Percentiles rank a stretch among this genome's conserved stretches.
phyloP scores from a whole-genome alignment of 2,888 invertebrate genomes.

The Brachypterus glaber region DNA sequence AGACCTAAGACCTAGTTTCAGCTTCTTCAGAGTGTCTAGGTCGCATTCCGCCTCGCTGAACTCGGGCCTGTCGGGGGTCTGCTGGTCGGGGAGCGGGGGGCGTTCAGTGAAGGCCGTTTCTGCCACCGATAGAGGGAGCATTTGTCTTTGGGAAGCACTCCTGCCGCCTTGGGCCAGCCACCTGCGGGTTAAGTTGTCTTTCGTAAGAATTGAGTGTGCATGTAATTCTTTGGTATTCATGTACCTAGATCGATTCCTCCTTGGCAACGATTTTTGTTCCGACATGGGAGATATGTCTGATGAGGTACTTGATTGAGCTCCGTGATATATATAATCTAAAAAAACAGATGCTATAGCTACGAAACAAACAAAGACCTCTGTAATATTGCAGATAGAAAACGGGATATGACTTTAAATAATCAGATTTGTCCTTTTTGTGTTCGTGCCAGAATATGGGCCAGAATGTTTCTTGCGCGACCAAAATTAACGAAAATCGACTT shows the following conservation, averaged over 20 bases:
- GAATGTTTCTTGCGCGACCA: too few species aligned
- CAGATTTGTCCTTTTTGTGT: background rate
- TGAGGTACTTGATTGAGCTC: slow-evolving; percentile 65
- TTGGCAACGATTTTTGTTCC: slow-evolving; percentile 65
- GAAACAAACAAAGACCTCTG: slow-evolving; percentile 8
- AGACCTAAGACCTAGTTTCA: slow-evolving; percentile 59
- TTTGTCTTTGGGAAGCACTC: slow-evolving; percentile 44
- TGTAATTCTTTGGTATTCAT: slow-evolving; percentile 24
- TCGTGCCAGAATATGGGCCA: too few species aligned
- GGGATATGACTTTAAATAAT: too few species aligned
- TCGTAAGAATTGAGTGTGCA: slow-evolving; percentile 21
- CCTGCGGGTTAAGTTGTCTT: slow-evolving; percentile 33
- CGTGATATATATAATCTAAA: slow-evolving; percentile 65
- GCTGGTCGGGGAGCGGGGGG: slow-evolving; percentile 33
- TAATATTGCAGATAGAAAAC: too few species aligned
- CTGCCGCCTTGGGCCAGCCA: slow-evolving; percentile 42
- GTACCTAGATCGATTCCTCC: slow-evolving; percentile 60
- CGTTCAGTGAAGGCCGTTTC: slow-evolving; percentile 46
- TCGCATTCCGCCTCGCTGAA: slow-evolving; percentile 63
- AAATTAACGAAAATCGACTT: too few species aligned
- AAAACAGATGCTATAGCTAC: slow-evolving; percentile 21
- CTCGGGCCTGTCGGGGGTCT: slow-evolving; percentile 48
- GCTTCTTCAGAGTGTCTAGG: slow-evolving; percentile 63
- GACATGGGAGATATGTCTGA: slow-evolving; percentile 71
- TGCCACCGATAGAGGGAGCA: slow-evolving; percentile 52